Evolutionary conservation across 2,113 vertebrate species (phyloP), one percentile per base, ranked within the genome.

Genomic region (Noturus placidus): DNA sequence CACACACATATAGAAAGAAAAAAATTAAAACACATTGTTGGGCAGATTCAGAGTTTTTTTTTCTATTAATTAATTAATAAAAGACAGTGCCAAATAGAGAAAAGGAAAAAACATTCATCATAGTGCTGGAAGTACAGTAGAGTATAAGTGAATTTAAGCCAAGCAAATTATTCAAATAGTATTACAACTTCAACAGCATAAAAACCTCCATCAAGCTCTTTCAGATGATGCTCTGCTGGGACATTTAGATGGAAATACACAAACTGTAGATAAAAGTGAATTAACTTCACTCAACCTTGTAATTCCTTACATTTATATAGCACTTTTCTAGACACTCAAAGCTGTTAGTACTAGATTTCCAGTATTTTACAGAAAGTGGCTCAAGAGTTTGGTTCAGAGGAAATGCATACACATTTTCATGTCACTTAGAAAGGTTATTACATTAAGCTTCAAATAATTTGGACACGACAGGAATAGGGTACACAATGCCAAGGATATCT

Each of bases 41-140:
- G 11, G 25, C 46, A 86, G 25, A 27, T 20, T 63, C 30, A 67
- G 22, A 56, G 7, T 30, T 82, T 30, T 82, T 70, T n/a, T 70
- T 81, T n/a, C 25, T 81, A 38, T 83, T 89, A 63, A n/a, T 70
- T 81, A 59, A n/a, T n/a, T n/a, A n/a, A n/a, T 61, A 61, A 72
- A 52, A 74, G 54, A 57, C 33, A 52, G 57, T 11, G 42, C 20
- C 52, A 76, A 56, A 74, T 57, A 63, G 11, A 72, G 35, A 42
- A 42, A 83, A 72, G 22, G 6, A 5, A 25, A 59, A 56, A 56
- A 59, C 20, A 86, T 14, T 20, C 6, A 42, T 52, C 50, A 35
- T 57, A 35, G 76, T 77, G 14, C 74, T 50, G 74, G 27, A 20
- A 50, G 77, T 72, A 30, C 20, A 63, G 46, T 42, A 30, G 20